Percentiles rank a stretch among this genome's conserved stretches.
These are phyloP conservation scores for Cecropterus lyciades DNA, from an alignment of 1,140 invertebrate genomes.

Conservation along the genomic window DNA sequence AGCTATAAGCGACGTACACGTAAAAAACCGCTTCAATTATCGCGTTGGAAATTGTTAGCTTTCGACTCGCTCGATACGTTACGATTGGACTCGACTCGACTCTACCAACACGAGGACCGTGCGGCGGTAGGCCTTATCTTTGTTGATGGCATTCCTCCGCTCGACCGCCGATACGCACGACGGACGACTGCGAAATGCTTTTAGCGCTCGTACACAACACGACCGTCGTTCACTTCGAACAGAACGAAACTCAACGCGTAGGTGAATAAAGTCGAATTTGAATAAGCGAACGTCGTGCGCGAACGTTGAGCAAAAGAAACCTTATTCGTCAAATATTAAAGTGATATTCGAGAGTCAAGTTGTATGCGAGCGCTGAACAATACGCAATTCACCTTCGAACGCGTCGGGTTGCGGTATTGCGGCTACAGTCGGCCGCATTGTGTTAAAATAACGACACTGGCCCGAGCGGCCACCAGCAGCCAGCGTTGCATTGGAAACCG, in stretches of 20 bases:
- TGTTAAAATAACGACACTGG: slow-evolving; percentile 76
- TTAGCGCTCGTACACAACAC: slow-evolving; percentile 70
- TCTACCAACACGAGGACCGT: slow-evolving; percentile 37
- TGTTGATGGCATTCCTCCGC: slow-evolving; percentile 76
- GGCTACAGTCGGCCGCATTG: slow-evolving; percentile 81
- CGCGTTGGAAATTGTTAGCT: slow-evolving; percentile 13
- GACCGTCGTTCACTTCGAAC: slow-evolving; percentile 33
- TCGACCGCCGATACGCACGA: slow-evolving; percentile 74
- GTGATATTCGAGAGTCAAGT: slow-evolving; percentile 72
- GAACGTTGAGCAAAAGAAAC: slow-evolving; percentile 63
- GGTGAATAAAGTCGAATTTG: slow-evolving; percentile 47
- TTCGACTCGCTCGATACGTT: slow-evolving; percentile 27
- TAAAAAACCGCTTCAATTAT: not conserved
- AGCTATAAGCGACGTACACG: too few species aligned
- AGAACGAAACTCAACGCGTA: slow-evolving; percentile 42
- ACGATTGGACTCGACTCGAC: slow-evolving; percentile 35
- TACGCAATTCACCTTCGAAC: slow-evolving; percentile 83
- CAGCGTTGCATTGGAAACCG: slow-evolving; percentile 61
- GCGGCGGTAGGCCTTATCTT: slow-evolving; percentile 64
- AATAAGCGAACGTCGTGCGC: slow-evolving; percentile 20
- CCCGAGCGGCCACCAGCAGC: not conserved
- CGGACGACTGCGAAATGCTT: slow-evolving; percentile 81
- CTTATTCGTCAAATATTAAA: slow-evolving; percentile 70
- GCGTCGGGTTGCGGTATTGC: slow-evolving; percentile 81
- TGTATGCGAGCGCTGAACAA: slow-evolving; percentile 77